phyloP scores from a whole-genome alignment of 2,113 vertebrate species.

The Anhinga anhinga region DNA sequence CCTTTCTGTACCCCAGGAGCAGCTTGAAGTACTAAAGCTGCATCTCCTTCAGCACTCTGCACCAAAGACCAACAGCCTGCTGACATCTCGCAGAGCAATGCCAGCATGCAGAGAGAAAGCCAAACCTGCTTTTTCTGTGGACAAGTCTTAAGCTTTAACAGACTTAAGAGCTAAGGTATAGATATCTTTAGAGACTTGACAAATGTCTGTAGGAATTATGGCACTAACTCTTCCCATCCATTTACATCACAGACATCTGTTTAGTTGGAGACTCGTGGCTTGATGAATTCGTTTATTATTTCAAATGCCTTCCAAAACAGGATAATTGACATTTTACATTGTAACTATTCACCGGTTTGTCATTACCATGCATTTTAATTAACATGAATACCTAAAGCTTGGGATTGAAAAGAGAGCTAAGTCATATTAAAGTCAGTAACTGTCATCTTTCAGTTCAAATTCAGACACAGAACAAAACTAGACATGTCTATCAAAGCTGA shows the following conservation, averaged over 20 bases:
- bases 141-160: neutral
- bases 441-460: neutral
- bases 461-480: neutral
- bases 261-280: neutral
- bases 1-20: neutral
- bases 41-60: neutral
- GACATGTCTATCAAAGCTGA: neutral
- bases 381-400: neutral
- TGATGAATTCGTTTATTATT: neutral
- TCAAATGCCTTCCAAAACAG: conserved; percentile 18
- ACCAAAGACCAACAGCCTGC: neutral
- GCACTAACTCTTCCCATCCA: neutral
- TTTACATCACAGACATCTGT: neutral
- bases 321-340: conserved; percentile 38
- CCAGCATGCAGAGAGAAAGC: neutral
- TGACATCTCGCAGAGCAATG: neutral
- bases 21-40: neutral
- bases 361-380: conserved; percentile 28
- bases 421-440: neutral
- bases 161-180: neutral
- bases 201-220: neutral
- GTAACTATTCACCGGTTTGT: conserved; percentile 6
- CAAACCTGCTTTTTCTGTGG: neutral
- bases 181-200: neutral
- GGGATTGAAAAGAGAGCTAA: neutral